These are phyloP conservation scores for Matsumyia berberina DNA, from an alignment of 2,888 invertebrate genomes.

Conservation along the genomic window DNA sequence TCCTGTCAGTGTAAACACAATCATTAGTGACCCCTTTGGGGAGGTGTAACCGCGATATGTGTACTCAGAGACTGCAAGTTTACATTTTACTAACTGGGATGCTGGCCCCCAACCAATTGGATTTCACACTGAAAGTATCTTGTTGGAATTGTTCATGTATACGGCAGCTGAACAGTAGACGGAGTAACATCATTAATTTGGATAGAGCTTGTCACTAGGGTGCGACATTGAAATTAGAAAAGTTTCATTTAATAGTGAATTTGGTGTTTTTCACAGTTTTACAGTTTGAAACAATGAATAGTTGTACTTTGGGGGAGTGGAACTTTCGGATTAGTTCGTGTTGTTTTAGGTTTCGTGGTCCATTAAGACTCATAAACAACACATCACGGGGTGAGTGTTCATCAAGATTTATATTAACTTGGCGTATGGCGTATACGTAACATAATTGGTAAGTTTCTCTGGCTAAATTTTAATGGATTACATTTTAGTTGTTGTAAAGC, in stretches of 20 bases:
- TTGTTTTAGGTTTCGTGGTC: background rate
- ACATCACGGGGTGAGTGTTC: background rate
- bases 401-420: background rate
- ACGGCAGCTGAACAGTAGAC: background rate
- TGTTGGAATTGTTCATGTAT: background rate
- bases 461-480: no score
- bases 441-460: no score
- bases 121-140: background rate
- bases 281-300: background rate
- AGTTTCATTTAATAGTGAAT: constrained; percentile 11
- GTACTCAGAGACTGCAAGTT: background rate
- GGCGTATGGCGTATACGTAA: constrained; percentile 9
- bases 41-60: background rate
- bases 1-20: background rate
- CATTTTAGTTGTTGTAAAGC: no score
- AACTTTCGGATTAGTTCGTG: background rate
- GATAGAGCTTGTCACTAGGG: no score
- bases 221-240: constrained; percentile 33
- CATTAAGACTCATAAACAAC: background rate
- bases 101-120: background rate
- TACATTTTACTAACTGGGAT: background rate
- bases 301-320: background rate
- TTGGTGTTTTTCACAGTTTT: constrained; percentile 1
- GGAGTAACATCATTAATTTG: background rate
- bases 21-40: constrained; percentile 10